Evolutionary conservation across 2,113 vertebrate genomes (phyloP), one percentile per base, ranked within the genome.

Genomic region (Ariopsis seemanni): DNA sequence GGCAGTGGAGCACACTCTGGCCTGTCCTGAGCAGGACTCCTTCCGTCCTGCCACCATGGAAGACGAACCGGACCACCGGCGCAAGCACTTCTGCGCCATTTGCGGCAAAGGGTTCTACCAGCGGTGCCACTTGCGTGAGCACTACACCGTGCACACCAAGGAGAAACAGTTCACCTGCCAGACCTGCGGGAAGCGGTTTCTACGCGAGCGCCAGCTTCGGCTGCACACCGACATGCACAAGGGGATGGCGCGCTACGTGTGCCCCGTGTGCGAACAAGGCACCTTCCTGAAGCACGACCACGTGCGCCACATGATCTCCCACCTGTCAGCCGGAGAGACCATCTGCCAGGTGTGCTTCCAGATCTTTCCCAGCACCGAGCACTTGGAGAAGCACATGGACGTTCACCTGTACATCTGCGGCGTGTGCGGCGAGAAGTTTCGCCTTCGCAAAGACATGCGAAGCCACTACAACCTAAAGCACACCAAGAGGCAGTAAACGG

Each of bases 271-370:
- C 91, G 97, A 99, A 94, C 98, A 99, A 95, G 98, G 98, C 86
- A 98, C 98, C 94, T 99, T 99, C 95, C 96, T 99, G 88, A 99
- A 99, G 93, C 98, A 99, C 89, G 98, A 99, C 94, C 98, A 99
- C 89, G 97, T 99, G 83, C 97, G 98, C 67, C 98, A 99, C 96
- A 98, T 99, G 98, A 98, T 99, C 94, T 99, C 98, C 83, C 98
- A 99, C 93, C 96, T 99, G 93, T 96, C 97, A 63, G 96, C 97
- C 65, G 98, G 98, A 71, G 97, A 99, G 93, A 98, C 97, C 91
- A 98, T 99, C 96, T 99, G 98, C 95, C 98, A 99, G 95, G 98
- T 99, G 94, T 99, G 98, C 92, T 99, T 99, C 94, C 98, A 99
- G 96, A 98, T 99, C 94, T 99, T 99, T 91, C 97, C 97, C 15